phyloP scores from a whole-genome alignment of 1,140 invertebrate species.

The Stegodyphus dumicola region DNA sequence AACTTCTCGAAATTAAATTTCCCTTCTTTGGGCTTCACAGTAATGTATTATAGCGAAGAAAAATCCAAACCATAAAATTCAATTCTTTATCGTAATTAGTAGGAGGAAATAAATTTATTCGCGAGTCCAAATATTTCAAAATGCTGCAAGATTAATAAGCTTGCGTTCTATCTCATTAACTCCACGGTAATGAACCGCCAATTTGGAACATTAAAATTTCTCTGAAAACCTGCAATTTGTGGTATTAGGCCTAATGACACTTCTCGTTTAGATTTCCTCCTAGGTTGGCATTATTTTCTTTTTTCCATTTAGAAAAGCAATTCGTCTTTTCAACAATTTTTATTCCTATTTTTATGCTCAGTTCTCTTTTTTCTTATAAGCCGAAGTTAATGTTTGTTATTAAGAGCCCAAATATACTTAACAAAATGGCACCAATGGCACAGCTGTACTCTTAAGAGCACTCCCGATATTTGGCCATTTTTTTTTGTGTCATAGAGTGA shows the following conservation, averaged over 20 bases:
- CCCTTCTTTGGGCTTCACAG: background rate
- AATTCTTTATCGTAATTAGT: slow-evolving; percentile 52
- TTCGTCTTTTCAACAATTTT: background rate
- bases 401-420: slow-evolving; percentile 19
- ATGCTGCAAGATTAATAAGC: slow-evolving; percentile 45
- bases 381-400: slow-evolving; percentile 42
- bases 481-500: too few species aligned
- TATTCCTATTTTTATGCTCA: background rate
- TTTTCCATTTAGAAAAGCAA: slow-evolving; percentile 9
- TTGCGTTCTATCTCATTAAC: slow-evolving; percentile 23
- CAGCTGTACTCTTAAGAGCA: slow-evolving; percentile 6
- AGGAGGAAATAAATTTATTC: slow-evolving; percentile 30
- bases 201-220: slow-evolving; percentile 54
- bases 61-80: slow-evolving; percentile 41
- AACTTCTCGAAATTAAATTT: slow-evolving; percentile 7
- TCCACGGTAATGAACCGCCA: slow-evolving; percentile 30
- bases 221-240: slow-evolving; percentile 51
- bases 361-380: background rate
- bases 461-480: slow-evolving; percentile 14
- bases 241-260: slow-evolving; percentile 50
- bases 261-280: slow-evolving; percentile 16
- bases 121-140: slow-evolving; percentile 44
- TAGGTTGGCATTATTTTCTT: slow-evolving; percentile 23
- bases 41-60: slow-evolving; percentile 4
- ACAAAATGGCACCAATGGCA: slow-evolving; percentile 4